Conservation (phyloP, 2,113 vertebrate species). For the Hystrix cristata region DNA sequence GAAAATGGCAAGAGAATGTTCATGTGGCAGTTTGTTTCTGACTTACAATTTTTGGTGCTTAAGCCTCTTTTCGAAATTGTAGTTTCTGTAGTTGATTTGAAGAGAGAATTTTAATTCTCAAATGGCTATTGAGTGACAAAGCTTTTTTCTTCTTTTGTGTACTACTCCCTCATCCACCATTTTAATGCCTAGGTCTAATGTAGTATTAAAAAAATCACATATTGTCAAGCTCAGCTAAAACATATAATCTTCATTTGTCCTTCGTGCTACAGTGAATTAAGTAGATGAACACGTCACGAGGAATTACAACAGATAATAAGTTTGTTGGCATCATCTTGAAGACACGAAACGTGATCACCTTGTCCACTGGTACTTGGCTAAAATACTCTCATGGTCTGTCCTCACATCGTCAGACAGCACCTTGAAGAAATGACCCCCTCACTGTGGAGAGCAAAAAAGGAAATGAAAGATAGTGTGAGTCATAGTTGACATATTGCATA, state of each 20-base stretch:
- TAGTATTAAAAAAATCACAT: neutral
- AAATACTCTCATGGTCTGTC: constrained; percentile 23
- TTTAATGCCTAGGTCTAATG: constrained; percentile 34
- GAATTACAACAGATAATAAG: constrained; percentile 65
- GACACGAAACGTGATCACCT: neutral
- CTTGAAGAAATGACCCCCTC: constrained; percentile 57
- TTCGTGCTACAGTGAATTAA: constrained; percentile 68
- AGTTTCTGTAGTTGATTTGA: neutral
- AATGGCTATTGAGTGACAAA: neutral
- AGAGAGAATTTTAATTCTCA: constrained; percentile 49
- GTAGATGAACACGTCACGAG: constrained; percentile 55
- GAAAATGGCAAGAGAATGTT: neutral
- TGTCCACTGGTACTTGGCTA: constrained; percentile 59
- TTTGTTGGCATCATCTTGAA: constrained; percentile 39
- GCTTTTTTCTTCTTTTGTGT: neutral
- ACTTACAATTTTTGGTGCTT: neutral
- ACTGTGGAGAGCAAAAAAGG: constrained; percentile 1
- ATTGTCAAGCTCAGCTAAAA: constrained; percentile 28
- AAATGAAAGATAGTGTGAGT: constrained; percentile 54
- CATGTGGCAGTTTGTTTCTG: neutral
- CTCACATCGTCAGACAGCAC: constrained; percentile 15
- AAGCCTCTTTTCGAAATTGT: neutral
- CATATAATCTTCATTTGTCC: constrained; percentile 65
- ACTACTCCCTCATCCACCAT: neutral
- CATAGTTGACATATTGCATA: constrained; percentile 12